Conservation (phyloP, 2,113 vertebrate species). For the Dipodomys spectabilis region DNA sequence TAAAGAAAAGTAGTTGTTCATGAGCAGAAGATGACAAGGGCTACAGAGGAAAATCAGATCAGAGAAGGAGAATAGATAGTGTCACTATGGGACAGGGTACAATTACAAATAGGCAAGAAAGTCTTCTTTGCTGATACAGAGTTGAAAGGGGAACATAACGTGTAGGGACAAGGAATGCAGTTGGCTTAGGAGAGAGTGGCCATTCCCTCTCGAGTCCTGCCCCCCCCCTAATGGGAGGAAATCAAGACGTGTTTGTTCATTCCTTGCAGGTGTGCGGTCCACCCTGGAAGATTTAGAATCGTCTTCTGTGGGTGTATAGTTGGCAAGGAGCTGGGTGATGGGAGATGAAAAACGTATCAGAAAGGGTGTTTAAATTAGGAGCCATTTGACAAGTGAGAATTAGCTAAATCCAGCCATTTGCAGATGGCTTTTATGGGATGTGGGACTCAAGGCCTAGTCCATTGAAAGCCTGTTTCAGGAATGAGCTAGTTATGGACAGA, state of each 20-base stretch:
- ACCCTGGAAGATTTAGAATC: constrained; percentile 4
- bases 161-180: constrained; percentile 47
- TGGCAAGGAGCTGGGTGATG: constrained; percentile 52
- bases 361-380: constrained; percentile 68
- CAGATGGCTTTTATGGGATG: constrained; percentile 67
- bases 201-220: neutral
- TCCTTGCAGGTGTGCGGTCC: neutral
- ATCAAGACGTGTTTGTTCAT: neutral
- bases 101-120: neutral
- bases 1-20: neutral
- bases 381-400: neutral
- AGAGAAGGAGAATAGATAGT: neutral
- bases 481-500: constrained; percentile 57
- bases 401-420: constrained; percentile 70
- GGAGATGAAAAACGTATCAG: neutral
- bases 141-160: neutral
- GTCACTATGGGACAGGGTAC: neutral
- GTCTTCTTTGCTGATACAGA: neutral
- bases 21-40: neutral
- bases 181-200: constrained; percentile 15
- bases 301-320: neutral
- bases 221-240: constrained; percentile 7
- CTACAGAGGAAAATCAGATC: neutral
- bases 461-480: constrained; percentile 38
- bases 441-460: constrained; percentile 51